phyloP scores from a whole-genome alignment of 2,113 vertebrate species.

The Coryphaenoides rupestris region DNA sequence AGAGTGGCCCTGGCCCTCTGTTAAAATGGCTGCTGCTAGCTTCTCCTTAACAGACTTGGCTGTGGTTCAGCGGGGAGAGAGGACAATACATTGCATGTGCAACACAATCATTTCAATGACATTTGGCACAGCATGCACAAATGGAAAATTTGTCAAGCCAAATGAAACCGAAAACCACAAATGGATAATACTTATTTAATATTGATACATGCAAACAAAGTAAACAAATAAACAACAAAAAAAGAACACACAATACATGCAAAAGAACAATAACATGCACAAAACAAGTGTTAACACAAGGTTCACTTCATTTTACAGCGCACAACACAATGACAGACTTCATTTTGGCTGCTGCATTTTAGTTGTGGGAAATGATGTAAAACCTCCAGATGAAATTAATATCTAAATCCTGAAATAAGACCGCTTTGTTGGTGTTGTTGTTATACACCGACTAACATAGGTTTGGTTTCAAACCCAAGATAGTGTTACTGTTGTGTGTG shows the following conservation, averaged over 20 bases:
- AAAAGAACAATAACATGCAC: constrained; percentile 34
- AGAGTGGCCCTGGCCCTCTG: constrained; percentile 47
- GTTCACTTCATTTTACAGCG: constrained; percentile 2
- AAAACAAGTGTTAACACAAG: constrained; percentile 1
- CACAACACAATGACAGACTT: neutral
- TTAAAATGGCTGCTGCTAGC: constrained; percentile 63
- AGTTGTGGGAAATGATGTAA: too few relatives aligned
- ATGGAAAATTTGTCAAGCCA: neutral
- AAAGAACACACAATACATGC: constrained; percentile 30
- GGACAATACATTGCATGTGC: constrained; percentile 19
- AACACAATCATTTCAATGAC: neutral
- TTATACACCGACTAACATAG: too few relatives aligned
- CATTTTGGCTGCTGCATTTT: neutral
- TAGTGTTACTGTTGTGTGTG: neutral
- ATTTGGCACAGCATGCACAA: too few relatives aligned
- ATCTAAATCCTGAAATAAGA: too few relatives aligned
- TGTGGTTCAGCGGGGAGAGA: constrained; percentile 49
- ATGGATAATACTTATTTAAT: constrained; percentile 40
- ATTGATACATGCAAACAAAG: constrained; percentile 7
- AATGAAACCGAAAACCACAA: constrained; percentile 10
- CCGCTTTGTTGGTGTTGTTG: too few relatives aligned
- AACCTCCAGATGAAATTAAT: too few relatives aligned
- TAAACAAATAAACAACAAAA: too few relatives aligned
- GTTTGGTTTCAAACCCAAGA: neutral
- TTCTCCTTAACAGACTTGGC: constrained; percentile 79